Percentiles rank a stretch among this genome's conserved stretches.
Evolutionary conservation across 2,888 invertebrate species (phyloP).

Genomic region (Pseudoips prasinana): DNA sequence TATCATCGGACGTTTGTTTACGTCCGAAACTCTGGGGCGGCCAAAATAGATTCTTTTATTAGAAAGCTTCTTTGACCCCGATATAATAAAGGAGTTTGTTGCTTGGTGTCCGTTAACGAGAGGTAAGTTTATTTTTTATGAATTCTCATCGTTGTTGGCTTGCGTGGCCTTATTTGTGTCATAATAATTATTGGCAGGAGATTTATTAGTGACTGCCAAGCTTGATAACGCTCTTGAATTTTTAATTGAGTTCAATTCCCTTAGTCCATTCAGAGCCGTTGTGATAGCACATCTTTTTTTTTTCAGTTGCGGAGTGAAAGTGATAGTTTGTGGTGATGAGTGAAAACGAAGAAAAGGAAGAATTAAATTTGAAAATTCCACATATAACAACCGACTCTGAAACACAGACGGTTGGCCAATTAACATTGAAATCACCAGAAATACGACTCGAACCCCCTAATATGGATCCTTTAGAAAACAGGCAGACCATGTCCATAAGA

Average conservation of each 20-base stretch:
- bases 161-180: constrained; percentile 46
- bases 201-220: constrained; percentile 58
- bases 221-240: constrained; percentile 30
- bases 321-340: constrained; percentile 52
- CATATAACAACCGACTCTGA: constrained; percentile 59
- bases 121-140: constrained; percentile 62
- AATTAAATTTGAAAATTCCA: constrained; percentile 51
- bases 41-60: constrained; percentile 78
- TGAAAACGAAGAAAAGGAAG: constrained; percentile 43
- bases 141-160: constrained; percentile 45
- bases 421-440: constrained; percentile 50
- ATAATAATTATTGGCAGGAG: constrained; percentile 63
- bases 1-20: constrained; percentile 54
- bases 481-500: constrained; percentile 78
- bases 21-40: constrained; percentile 43
- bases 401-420: constrained; percentile 54
- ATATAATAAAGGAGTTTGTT: constrained; percentile 53
- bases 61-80: constrained; percentile 63
- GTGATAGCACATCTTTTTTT: constrained; percentile 43
- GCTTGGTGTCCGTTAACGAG: constrained; percentile 46
- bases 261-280: constrained; percentile 42
- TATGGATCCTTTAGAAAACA: constrained; percentile 65
- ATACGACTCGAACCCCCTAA: constrained; percentile 33
- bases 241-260: constrained; percentile 43
- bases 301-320: constrained; percentile 46